Conservation (phyloP, 2,113 vertebrate genomes). For the Rhodinocichla rosea region DNA sequence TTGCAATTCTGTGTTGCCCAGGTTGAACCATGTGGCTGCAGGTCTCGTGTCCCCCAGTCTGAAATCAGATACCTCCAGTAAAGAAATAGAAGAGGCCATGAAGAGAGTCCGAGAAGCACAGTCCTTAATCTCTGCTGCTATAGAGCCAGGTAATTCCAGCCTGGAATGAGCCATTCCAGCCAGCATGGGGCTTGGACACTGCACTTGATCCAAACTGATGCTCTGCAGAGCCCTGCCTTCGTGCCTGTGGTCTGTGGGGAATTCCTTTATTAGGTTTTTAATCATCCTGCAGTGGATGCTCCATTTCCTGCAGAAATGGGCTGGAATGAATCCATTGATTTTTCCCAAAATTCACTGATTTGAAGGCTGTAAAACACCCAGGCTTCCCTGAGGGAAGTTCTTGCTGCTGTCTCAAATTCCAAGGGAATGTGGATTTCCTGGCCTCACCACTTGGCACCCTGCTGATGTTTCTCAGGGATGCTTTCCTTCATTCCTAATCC, state of each 20-base stretch:
- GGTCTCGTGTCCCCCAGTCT: constrained; percentile 88
- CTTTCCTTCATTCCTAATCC: background rate
- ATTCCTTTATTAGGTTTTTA: background rate
- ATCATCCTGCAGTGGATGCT: background rate
- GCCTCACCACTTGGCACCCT: background rate
- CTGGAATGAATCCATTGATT: background rate
- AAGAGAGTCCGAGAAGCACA: constrained; percentile 96
- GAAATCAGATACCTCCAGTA: constrained; percentile 92
- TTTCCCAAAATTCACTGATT: background rate
- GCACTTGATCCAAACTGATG: background rate
- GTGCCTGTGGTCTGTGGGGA: rapidly evolving
- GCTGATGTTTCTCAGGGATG: background rate
- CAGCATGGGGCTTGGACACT: background rate
- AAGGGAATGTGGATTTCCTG: background rate
- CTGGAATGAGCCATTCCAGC: background rate
- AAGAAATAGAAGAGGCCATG: constrained; percentile 99
- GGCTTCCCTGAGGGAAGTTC: background rate
- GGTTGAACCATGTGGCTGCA: constrained; percentile 91
- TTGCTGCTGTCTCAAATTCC: background rate
- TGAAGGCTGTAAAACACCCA: background rate
- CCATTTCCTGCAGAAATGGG: background rate
- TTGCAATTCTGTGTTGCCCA: background rate
- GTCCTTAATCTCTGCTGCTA: constrained; percentile 96
- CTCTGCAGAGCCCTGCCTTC: background rate
- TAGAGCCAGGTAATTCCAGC: constrained; percentile 85